Evolutionary conservation across 2,113 vertebrate species (phyloP).

Genomic region (Ageneiosus marmoratus): DNA sequence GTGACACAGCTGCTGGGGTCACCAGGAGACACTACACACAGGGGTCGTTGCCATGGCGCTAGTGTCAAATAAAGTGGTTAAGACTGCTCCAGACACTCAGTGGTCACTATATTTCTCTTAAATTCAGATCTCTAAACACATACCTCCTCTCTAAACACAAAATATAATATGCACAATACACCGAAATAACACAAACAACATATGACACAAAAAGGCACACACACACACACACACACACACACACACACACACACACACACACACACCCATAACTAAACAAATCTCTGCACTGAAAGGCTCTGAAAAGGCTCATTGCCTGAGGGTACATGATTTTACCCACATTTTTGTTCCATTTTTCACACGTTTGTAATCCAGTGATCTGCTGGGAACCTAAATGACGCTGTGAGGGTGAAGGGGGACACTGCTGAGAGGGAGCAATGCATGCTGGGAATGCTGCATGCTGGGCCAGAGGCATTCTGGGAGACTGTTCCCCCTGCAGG

Average conservation of each 20-base stretch:
- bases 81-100: conserved; percentile 46
- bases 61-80: conserved; percentile 58
- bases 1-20: conserved; percentile 77
- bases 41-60: conserved; percentile 68
- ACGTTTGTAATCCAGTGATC: conserved; percentile 71
- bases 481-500: conserved; percentile 71
- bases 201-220: neutral
- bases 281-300: conserved; percentile 10
- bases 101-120: conserved; percentile 7
- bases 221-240: conserved; percentile 18
- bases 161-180: neutral
- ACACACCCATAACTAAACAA: neutral
- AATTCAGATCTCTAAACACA: conserved; percentile 10
- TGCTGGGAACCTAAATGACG: conserved; percentile 60
- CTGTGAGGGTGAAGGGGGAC: conserved; percentile 65
- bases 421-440: conserved; percentile 69
- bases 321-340: conserved; percentile 20
- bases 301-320: conserved; percentile 11
- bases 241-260: conserved; percentile 23
- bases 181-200: conserved; percentile 18
- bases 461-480: conserved; percentile 77
- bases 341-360: conserved; percentile 39
- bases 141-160: neutral
- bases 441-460: conserved; percentile 72
- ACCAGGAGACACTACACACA: conserved; percentile 62